Evolutionary conservation across 2,113 vertebrate species (phyloP).

Genomic region (Poecilia latipinna): DNA sequence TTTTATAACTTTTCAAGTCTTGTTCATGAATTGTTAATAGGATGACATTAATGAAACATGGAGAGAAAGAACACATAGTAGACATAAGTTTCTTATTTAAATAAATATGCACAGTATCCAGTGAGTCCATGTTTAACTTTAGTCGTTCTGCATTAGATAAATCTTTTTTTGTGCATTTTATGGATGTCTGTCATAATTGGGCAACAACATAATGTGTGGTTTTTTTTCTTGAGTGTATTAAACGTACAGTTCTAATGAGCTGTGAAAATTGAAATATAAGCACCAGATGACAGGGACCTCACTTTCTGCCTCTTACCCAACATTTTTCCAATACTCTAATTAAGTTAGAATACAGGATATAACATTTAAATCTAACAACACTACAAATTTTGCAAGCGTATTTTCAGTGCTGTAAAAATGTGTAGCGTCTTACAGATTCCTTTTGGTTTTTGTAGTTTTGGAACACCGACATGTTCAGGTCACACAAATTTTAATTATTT

Average conservation of each 20-base stretch:
- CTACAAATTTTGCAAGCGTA: neutral
- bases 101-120: too few relatives aligned
- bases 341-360: too few relatives aligned
- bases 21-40: constrained; percentile 18
- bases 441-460: neutral
- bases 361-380: neutral
- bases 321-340: too few relatives aligned
- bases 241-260: neutral
- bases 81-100: neutral
- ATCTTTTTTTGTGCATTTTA: too few relatives aligned
- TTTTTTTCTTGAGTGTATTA: neutral
- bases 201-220: too few relatives aligned
- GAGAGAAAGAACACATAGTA: neutral
- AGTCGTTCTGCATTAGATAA: too few relatives aligned
- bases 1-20: constrained; percentile 14
- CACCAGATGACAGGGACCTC: too few relatives aligned
- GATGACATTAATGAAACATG: constrained; percentile 4
- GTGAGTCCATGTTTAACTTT: too few relatives aligned
- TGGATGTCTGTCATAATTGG: too few relatives aligned
- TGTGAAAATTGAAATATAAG: too few relatives aligned
- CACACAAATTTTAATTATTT: neutral
- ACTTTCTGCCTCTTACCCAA: too few relatives aligned
- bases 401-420: neutral
- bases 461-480: neutral
- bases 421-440: neutral